phyloP scores from a whole-genome alignment of 2,113 vertebrate species.

The Hyperopisus bebe region DNA sequence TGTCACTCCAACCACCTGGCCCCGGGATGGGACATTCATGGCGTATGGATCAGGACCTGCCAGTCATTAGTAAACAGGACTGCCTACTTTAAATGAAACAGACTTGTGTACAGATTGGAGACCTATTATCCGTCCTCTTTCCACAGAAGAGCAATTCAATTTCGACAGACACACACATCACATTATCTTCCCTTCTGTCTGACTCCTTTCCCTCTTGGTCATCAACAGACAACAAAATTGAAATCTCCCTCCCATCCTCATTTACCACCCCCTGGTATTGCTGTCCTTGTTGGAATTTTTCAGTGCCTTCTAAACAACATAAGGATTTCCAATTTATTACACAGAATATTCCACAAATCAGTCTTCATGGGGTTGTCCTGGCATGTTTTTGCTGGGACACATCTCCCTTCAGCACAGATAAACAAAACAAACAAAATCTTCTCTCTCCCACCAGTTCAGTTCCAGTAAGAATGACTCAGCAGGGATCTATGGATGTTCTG shows the following conservation, averaged over 20 bases:
- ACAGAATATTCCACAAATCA: background rate
- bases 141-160: slow-evolving; percentile 1
- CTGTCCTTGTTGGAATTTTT: background rate
- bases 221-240: background rate
- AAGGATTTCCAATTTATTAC: background rate
- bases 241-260: background rate
- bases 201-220: background rate
- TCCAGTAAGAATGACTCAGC: slow-evolving; percentile 16
- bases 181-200: slow-evolving; percentile 11
- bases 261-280: background rate
- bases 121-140: background rate
- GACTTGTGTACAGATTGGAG: background rate
- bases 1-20: background rate
- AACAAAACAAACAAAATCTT: background rate
- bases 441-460: background rate
- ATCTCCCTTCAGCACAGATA: background rate
- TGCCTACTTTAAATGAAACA: background rate
- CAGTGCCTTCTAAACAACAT: background rate
- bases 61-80: background rate
- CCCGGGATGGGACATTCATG: background rate
- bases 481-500: background rate
- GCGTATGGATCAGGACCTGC: background rate
- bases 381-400: background rate
- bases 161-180: background rate
- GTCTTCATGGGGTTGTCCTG: background rate